phyloP scores from a whole-genome alignment of 1,140 invertebrate species.

The Magallana ariakensis region DNA sequence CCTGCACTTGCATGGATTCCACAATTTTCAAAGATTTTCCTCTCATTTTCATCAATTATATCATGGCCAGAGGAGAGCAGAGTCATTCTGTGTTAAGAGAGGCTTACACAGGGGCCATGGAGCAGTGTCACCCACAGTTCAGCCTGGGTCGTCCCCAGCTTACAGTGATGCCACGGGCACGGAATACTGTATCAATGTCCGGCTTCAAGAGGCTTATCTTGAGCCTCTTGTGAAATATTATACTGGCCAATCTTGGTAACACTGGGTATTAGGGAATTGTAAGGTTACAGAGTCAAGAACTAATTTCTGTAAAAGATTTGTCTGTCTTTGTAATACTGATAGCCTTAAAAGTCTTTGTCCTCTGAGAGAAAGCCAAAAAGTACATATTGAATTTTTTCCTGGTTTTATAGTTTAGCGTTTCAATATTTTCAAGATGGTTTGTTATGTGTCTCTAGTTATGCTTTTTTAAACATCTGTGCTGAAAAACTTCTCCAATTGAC shows the following conservation, averaged over 20 bases:
- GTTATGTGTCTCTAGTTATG: too few relatives aligned
- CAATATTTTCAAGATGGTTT: too few relatives aligned
- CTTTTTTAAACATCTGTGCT: too few relatives aligned
- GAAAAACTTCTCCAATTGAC: too few relatives aligned
- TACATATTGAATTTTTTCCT: too few relatives aligned
- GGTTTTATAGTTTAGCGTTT: too few relatives aligned
- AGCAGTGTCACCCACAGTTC: constrained; percentile 6
- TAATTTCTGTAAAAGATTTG: too few relatives aligned
- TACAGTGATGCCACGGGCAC: constrained; percentile 1
- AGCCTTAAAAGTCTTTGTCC: too few relatives aligned
- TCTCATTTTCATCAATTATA: constrained; percentile 30
- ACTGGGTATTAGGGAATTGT: constrained; percentile 14
- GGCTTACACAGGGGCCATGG: not conserved
- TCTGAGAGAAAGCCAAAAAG: too few relatives aligned
- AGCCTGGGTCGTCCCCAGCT: constrained; percentile 16
- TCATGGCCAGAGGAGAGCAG: constrained; percentile 18
- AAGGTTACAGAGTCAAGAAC: not conserved
- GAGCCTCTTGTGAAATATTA: constrained; percentile 38
- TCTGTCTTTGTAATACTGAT: too few relatives aligned
- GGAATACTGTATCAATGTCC: constrained; percentile 20
- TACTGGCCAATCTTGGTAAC: constrained; percentile 32
- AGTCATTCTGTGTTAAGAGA: constrained; percentile 9
- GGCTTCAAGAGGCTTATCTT: constrained; percentile 23
- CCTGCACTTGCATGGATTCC: constrained; percentile 21
- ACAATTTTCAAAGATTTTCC: constrained; percentile 4